Conservation (phyloP, 2,797 vertebrate genomes). For the Eulemur coronatus region DNA sequence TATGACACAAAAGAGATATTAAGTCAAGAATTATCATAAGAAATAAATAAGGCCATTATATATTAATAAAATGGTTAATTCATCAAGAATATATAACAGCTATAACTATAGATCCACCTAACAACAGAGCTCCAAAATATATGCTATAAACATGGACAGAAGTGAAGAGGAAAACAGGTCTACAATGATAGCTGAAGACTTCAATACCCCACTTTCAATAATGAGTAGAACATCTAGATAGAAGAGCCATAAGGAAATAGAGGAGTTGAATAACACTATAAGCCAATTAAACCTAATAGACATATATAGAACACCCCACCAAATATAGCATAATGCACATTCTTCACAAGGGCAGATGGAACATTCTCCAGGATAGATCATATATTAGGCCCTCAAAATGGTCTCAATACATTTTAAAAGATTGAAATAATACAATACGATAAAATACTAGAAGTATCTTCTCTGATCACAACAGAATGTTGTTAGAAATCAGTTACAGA, state of each 20-base stretch:
- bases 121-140: background rate
- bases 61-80: background rate
- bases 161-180: background rate
- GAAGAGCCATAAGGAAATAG: background rate
- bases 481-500: no score
- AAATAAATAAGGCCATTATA: background rate
- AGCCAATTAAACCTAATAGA: no score
- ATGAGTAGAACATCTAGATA: background rate
- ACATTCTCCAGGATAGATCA: no score
- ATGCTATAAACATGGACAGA: background rate
- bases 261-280: background rate
- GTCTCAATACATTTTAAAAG: no score
- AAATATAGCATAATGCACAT: no score
- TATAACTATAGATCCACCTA: background rate
- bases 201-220: background rate
- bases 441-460: no score
- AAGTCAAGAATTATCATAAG: background rate
- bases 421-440: no score
- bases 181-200: background rate
- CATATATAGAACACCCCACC: no score
- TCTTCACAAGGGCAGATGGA: no score
- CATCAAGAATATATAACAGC: background rate
- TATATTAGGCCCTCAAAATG: no score
- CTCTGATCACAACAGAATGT: no score
- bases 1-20: background rate